These are phyloP conservation scores for Lagria hirta DNA, from an alignment of 2,888 invertebrate genomes.

Conservation along the genomic window DNA sequence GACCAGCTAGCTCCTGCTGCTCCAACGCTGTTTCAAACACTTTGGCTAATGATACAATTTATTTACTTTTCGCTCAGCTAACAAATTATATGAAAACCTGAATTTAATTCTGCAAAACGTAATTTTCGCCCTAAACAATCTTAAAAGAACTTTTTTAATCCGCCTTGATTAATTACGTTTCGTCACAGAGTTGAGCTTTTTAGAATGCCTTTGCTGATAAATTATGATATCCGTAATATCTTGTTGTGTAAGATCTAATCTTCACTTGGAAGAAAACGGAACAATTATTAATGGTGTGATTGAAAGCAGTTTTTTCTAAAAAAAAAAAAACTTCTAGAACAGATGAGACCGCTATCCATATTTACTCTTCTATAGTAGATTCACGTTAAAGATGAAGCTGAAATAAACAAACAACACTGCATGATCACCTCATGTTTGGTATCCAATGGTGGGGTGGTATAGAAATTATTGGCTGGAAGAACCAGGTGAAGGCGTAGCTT, in stretches of 20 bases:
- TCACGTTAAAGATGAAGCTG: too few species aligned
- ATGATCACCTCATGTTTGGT: too few species aligned
- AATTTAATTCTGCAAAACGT: constrained; percentile 31
- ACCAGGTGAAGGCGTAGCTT: too few species aligned
- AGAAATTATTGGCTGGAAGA: too few species aligned
- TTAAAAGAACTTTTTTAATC: constrained; percentile 36
- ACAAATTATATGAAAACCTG: constrained; percentile 25
- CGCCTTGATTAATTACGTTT: constrained; percentile 41
- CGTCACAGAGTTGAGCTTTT: constrained; percentile 31
- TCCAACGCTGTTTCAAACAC: constrained; percentile 11
- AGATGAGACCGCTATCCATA: too few species aligned
- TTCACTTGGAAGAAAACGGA: too few species aligned
- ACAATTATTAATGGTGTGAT: too few species aligned
- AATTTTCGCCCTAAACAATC: constrained; percentile 28
- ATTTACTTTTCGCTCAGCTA: constrained; percentile 21
- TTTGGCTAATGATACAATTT: constrained; percentile 29
- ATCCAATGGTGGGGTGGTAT: too few species aligned
- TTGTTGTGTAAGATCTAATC: background rate
- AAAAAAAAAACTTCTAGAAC: too few species aligned
- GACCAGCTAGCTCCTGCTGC: constrained; percentile 30
- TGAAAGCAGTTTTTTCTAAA: too few species aligned
- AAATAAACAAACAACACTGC: too few species aligned
- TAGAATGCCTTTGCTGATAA: constrained; percentile 33
- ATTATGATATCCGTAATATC: constrained; percentile 32
- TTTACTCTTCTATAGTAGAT: too few species aligned